These are phyloP conservation scores for Ophioninae sp. DNA, from an alignment of 2,888 invertebrate genomes.

Conservation along the genomic window DNA sequence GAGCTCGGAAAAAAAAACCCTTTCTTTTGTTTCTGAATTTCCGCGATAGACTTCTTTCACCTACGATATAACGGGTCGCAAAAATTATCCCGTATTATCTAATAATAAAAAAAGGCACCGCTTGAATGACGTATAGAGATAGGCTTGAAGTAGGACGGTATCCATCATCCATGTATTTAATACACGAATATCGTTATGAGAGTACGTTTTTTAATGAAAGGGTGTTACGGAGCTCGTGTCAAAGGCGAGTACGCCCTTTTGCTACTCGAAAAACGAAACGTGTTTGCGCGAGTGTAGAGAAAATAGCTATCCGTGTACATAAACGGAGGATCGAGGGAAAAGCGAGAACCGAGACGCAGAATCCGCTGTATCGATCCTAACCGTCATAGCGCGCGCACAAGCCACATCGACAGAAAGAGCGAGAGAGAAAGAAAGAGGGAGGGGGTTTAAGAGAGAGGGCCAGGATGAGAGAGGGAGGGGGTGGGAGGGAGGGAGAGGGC, in stretches of 20 bases:
- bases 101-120: not conserved
- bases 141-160: not conserved
- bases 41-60: not conserved
- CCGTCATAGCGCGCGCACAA: slow-evolving; percentile 41
- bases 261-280: not conserved
- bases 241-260: not conserved
- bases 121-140: not conserved
- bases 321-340: slow-evolving; percentile 38
- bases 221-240: not conserved
- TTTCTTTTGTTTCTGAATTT: not conserved
- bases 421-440: slow-evolving; percentile 1
- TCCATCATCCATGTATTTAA: not conserved
- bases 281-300: slow-evolving; percentile 5
- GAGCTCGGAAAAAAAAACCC: not conserved
- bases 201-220: not conserved
- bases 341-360: slow-evolving; percentile 75
- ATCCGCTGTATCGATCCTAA: slow-evolving; percentile 56
- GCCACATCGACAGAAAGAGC: slow-evolving; percentile 37
- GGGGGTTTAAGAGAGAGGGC: not conserved
- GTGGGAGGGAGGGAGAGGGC: not conserved
- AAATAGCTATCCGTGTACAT: slow-evolving; percentile 4
- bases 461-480: not conserved
- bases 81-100: not conserved
- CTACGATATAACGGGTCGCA: not conserved
- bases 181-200: not conserved